Evolutionary conservation across 2,113 vertebrate species (phyloP), one percentile per base, ranked within the genome.

Genomic region (Acrocephalus arundinaceus): DNA sequence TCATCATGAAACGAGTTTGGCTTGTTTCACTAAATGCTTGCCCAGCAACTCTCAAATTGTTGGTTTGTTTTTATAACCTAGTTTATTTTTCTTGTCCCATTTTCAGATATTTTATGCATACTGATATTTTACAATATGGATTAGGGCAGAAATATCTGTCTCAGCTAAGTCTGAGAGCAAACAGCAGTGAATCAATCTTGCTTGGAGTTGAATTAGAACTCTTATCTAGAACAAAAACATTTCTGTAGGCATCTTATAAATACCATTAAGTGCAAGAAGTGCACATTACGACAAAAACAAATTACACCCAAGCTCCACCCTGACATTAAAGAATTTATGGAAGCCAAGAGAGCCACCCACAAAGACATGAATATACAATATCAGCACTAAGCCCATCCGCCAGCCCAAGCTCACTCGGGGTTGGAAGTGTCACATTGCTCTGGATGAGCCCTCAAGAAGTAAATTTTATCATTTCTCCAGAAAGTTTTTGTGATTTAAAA

Each of bases 241-340:
- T 96, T 92, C 96, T 97, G 87, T 94, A 96, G 91, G 95, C 76
- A 93, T 85, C 87, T 94, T 92, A 87, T 95, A 96, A 95, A 97
- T 90, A 95, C 83, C 90, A 94, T 90, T 90, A 96, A 94, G 93
- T 78, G 87, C 93, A 95, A 93, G 87, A 93, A 96, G 94, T 85
- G 93, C 95, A 96, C 92, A 96, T 95, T 96, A 92, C 31, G 76
- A 97, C 92, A 96, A 96, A 96, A 96, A 95, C 81, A 94, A 97
- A 91, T 94, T 93, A 95, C 94, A 96, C 95, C 91, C 91, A 82
- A 82, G 91, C 91, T 97, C 93, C 96, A 97, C 94, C 95, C 96
- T 94, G 83, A 89, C 93, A 94, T 96, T 95, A 95, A 97, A 92
- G 89, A 96, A 95, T 97, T 96, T 93, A 68, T 61, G 83, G 67